Base-by-base conservation (phyloP, 2,888 invertebrate species). In the Folsomia manolachei region DNA sequence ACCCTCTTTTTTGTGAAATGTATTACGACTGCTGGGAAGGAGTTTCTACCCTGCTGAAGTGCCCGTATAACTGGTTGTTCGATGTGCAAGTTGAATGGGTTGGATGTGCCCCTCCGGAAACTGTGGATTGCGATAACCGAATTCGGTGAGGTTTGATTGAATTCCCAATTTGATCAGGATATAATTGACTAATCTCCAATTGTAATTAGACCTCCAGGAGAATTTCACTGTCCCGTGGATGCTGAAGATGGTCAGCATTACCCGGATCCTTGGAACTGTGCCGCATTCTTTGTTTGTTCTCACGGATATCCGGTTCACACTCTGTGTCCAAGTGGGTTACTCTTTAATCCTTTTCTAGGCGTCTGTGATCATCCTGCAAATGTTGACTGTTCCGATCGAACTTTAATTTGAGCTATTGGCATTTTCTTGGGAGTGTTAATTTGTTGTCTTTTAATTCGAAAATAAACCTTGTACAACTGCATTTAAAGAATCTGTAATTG, bases 1-100 rank as follows among this genome's bases (percentile, higher is more conserved):
- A 67, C 53, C 56, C 56, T 1, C 19, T 52, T n/a, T 67, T 51
- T 27, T 67, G 67, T 21, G 67, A 53, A 7, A 18, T 25, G 18
- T 67, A 67, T 27, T 67, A 7, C 19, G 67, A 67, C 21, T 67
- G 67, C 60, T 67, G 67, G 67, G 24, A 56, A 2, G 53, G 25
- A 7, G 2, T 18, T 18, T 4, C 67, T 1, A 67, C 67, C 2
- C 27, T 53, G 18, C 24, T 67, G 26, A 24, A n/a, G 9, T 67
- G 67, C 21, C 67, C 56, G 2, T 1, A 39, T 27, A 25, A 52
- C 1, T 4, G 14, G 26, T 56, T 60, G 1, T 67, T 67, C 27
- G 60, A 67, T 52, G 9, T 27, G 25, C 52, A 39, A 39, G 39
- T 39, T 4, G 39, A 39, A 39, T 39, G 39, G 39, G 14, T 14